These are phyloP conservation scores for Sturnus vulgaris DNA, from an alignment of 2,113 vertebrate species.

Conservation along the genomic window DNA sequence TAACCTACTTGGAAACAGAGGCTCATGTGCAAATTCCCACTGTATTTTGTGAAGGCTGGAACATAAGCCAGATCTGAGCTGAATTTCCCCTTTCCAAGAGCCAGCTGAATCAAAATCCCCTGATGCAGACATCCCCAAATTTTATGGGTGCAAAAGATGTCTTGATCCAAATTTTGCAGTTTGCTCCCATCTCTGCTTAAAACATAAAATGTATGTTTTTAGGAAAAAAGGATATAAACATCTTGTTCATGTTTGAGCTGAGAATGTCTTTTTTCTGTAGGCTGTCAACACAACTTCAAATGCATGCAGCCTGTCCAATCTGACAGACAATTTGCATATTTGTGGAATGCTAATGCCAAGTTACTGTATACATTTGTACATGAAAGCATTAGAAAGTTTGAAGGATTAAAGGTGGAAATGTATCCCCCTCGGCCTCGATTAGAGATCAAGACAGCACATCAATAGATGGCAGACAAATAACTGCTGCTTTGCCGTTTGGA, in stretches of 20 bases:
- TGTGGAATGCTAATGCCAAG: constrained; percentile 77
- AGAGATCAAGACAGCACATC: constrained; percentile 62
- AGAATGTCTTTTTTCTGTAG: constrained; percentile 70
- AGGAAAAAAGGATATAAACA: constrained; percentile 65
- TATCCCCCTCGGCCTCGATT: constrained; percentile 53
- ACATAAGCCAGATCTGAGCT: constrained; percentile 53
- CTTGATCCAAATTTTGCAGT: constrained; percentile 63
- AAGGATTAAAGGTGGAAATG: constrained; percentile 66
- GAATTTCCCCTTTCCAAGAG: constrained; percentile 52
- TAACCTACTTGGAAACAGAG: constrained; percentile 66
- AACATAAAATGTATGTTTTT: constrained; percentile 73
- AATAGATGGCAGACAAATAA: constrained; percentile 55
- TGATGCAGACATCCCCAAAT: constrained; percentile 64
- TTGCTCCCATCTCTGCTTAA: constrained; percentile 59
- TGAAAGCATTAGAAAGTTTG: constrained; percentile 68
- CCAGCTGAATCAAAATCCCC: constrained; percentile 58
- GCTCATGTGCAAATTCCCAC: constrained; percentile 61
- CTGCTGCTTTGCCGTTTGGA: constrained; percentile 24
- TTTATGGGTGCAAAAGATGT: constrained; percentile 60
- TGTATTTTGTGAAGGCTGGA: constrained; percentile 49
- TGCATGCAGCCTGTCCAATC: constrained; percentile 68
- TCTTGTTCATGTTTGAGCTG: constrained; percentile 71
- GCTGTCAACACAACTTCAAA: constrained; percentile 72
- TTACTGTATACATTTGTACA: constrained; percentile 70
- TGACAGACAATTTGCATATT: constrained; percentile 80